phyloP scores from a whole-genome alignment of 2,797 vertebrate species.

The Tapera naevia region DNA sequence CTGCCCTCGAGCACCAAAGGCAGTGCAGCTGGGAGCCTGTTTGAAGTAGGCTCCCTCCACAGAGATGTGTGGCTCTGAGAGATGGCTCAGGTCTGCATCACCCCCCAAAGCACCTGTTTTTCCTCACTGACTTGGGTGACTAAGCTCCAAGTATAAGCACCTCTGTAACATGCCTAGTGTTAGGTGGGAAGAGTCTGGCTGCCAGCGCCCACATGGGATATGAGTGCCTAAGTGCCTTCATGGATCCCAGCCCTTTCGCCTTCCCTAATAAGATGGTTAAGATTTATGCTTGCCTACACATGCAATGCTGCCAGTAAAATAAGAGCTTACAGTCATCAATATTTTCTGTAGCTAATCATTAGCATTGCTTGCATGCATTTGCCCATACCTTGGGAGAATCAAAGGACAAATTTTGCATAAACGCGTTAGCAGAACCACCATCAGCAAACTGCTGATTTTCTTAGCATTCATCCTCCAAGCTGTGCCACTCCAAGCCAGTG shows the following conservation, averaged over 20 bases:
- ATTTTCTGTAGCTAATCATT: background rate
- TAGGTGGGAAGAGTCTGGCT: background rate
- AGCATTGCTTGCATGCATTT: background rate
- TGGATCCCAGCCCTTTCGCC: background rate
- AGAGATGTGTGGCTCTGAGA: background rate
- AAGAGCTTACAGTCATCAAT: background rate
- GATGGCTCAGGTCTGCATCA: background rate
- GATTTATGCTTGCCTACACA: background rate
- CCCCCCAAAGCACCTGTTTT: rapidly evolving
- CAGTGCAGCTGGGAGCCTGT: rapidly evolving
- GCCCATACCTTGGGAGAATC: background rate
- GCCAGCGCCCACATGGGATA: rapidly evolving
- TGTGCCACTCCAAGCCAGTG: background rate
- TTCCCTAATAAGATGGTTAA: background rate
- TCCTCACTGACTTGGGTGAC: background rate
- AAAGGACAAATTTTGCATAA: slow-evolving; percentile 40
- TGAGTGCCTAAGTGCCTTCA: background rate
- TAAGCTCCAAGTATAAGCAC: background rate
- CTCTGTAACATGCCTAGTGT: rapidly evolving
- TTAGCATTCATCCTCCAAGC: background rate
- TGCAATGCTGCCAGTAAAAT: background rate
- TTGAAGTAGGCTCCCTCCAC: rapidly evolving
- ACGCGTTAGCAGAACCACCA: background rate
- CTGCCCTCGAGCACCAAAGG: rapidly evolving
- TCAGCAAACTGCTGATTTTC: background rate